A percentile compares a stretch with the other conserved stretches of the same genome.
phyloP scores from a whole-genome alignment of 2,113 vertebrate species.

The Pavo muticus region DNA sequence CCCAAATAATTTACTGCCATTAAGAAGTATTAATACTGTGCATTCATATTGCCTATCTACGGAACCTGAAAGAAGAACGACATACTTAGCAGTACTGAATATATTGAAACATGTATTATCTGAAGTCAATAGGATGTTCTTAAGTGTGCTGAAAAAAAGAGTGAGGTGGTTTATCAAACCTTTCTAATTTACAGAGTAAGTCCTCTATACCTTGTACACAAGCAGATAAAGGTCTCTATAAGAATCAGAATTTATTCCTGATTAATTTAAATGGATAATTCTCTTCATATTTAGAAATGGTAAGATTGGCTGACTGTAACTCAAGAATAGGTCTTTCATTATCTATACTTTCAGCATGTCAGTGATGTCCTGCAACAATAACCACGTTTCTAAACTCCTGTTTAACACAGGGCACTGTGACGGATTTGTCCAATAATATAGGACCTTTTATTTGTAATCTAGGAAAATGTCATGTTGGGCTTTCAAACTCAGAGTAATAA shows the following conservation, averaged over 20 bases:
- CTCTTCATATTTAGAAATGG: not conserved
- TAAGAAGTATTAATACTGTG: not conserved
- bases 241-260: not conserved
- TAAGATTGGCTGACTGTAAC: not conserved
- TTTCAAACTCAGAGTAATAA: slow-evolving; percentile 32
- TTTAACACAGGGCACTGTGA: not conserved
- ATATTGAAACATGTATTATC: not conserved
- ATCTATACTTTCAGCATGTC: not conserved
- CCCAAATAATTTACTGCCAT: not conserved
- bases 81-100: not conserved
- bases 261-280: not conserved
- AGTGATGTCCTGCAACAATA: not conserved
- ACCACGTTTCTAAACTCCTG: not conserved
- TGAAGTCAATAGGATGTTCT: not conserved
- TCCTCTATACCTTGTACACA: not conserved
- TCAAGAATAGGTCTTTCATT: not conserved
- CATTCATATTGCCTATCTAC: not conserved
- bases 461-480: slow-evolving; percentile 16
- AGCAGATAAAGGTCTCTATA: not conserved
- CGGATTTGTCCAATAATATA: not conserved
- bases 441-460: not conserved
- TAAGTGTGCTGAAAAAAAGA: not conserved
- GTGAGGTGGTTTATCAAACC: not conserved
- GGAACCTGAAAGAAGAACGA: not conserved
- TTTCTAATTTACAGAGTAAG: not conserved